Evolutionary conservation across 1,140 invertebrate species (phyloP), one percentile per base, ranked within the genome.

Genomic region (Pachypeltis micranthus): DNA sequence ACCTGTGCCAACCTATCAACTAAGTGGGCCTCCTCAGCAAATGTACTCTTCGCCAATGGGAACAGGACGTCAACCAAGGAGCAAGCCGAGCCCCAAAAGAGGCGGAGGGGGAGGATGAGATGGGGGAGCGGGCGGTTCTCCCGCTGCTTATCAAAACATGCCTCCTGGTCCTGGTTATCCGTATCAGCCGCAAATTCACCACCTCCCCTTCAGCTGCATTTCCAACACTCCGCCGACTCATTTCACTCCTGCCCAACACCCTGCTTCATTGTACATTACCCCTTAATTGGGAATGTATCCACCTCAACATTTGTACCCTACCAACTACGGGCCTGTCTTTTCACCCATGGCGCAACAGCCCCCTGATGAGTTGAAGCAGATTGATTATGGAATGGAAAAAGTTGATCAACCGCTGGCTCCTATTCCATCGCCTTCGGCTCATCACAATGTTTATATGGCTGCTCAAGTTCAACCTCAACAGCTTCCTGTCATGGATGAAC

Each of bases 171-270:
- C 7, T 10, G 31, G 31, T 39, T 39, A 39, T 39, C 31, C 31
- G 7, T 10, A 7, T 10, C 31, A 39, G 7, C 31, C 31, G 31
- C 7, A 10, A 16, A 7, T 10, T 16, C 31, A 39, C 16, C 31
- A 39, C 16, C 7, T 39, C 16, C 31, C 31, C 31, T 39, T 39
- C 31, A 7, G 7, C 31, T 39, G 31, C 31, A 39, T 39, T 16
- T 16, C 31, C 7, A 39, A 39, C 31, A 39, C 31, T 16, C 31
- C 31, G 7, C 7, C 31, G 7, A 24, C 61, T 2, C 61, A 62
- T 28, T 25, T 62, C 21, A 39, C 61, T 2, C 29, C 61, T 24
- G 61, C 61, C 3, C 61, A 62, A 27, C 61, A 62, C 51, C 44
- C 61, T 10, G 51, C 61, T 10, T 44, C 61, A 16, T 28, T 62